Evolutionary conservation across 2,797 vertebrate genomes (phyloP).

Genomic region (Rhinella marina): DNA sequence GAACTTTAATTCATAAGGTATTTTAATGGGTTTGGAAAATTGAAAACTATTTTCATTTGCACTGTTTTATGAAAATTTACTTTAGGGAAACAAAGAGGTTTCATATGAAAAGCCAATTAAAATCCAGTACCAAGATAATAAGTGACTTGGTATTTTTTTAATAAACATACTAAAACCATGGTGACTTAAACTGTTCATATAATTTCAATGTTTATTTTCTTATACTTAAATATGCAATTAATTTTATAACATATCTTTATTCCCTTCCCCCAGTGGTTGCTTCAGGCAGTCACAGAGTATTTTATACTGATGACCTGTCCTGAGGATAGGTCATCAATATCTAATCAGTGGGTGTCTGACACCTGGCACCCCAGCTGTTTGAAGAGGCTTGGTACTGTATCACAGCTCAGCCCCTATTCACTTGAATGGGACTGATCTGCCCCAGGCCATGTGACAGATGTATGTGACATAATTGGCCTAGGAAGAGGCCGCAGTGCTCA

Average conservation of each 20-base stretch:
- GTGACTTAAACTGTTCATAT: neutral
- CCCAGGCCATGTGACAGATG: no score
- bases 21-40: slow-evolving; percentile 72
- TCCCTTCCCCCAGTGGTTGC: no score
- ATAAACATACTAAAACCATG: neutral
- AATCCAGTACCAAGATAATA: slow-evolving; percentile 57
- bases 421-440: no score
- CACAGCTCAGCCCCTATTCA: no score
- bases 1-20: slow-evolving; percentile 65
- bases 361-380: no score
- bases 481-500: no score
- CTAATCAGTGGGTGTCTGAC: no score
- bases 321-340: no score
- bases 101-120: slow-evolving; percentile 56
- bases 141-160: neutral
- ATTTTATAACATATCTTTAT: neutral
- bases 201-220: neutral
- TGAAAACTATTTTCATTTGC: slow-evolving; percentile 67
- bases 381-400: no score
- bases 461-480: no score
- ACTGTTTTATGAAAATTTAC: slow-evolving; percentile 65
- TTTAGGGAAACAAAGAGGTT: slow-evolving; percentile 64
- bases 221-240: neutral
- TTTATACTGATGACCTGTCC: no score
- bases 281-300: no score